Evolutionary conservation across 2,797 vertebrate genomes (phyloP), one percentile per base, ranked within the genome.

Genomic region (Prionace glauca): DNA sequence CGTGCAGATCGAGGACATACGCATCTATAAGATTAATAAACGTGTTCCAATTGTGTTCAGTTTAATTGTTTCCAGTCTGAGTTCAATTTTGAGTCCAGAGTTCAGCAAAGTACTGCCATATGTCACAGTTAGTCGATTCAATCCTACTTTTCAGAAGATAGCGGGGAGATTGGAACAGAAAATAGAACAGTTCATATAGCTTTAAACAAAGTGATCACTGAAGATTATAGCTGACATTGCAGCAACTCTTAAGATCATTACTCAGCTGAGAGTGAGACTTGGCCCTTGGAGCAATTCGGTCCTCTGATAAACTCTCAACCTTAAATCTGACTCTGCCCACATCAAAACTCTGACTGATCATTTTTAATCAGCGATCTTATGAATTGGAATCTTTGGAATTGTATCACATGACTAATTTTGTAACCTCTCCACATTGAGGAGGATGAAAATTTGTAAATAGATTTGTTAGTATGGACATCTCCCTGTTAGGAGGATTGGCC

Each of bases 51-150:
- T 72, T 45, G 69, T 26, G 22, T 94, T 94, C 92, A 26, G 18
- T 74, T 77, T 95, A 95, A 95, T 95, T 60, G 72, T 77, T 77
- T 77, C 93, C 93, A 72, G 93, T 56, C 93, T 60, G 56, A 77
- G 71, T 95, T 77, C 93, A 95, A 50, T 50, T 95, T 29, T 29
- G 50, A 95, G 45, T 77, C 14, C 26, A 77, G 50, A 60, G 71
- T 95, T 95, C 93, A 77, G 12, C 93, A 95, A 95, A 95, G 45
- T 77, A 10, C 45, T 95, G 93, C 93, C 93, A 95, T 50, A n/a
- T 95, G 45, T 95, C 45, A 77, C 74, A 60, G 74, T 5, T 74
- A 1, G 41, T n/a, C 56, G 60, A 71, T 71, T 77, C 93, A 95
- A n/a, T 32, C 50, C 29, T 60, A 56, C 7, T 18, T 29, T 56